Conservation (phyloP, 2,797 vertebrate genomes). For the Apogon hyalosoma region DNA sequence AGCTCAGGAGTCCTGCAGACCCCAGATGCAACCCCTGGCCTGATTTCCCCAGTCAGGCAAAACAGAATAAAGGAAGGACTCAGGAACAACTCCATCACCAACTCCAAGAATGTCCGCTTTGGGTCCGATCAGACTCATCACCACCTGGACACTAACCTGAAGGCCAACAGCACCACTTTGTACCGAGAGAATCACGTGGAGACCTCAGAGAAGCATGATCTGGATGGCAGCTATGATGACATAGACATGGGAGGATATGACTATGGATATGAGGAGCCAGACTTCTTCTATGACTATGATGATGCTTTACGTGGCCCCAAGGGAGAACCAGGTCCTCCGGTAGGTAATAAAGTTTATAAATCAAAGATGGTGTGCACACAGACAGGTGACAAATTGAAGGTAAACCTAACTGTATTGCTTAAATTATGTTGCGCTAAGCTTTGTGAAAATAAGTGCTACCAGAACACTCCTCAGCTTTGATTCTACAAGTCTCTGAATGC, state of each 20-base stretch:
- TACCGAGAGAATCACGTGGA: slow-evolving; percentile 83
- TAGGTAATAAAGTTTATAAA: slow-evolving; percentile 84
- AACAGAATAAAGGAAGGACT: slow-evolving; percentile 75
- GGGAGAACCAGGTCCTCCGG: slow-evolving; percentile 93
- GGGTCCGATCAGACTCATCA: slow-evolving; percentile 61
- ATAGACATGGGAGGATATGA: slow-evolving; percentile 86
- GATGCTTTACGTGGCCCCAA: slow-evolving; percentile 88
- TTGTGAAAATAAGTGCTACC: too few relatives aligned
- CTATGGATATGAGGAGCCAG: slow-evolving; percentile 90
- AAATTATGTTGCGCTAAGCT: too few relatives aligned
- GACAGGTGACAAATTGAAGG: neutral
- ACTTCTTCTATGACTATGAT: slow-evolving; percentile 88
- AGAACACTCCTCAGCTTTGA: too few relatives aligned
- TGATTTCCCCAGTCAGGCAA: slow-evolving; percentile 70
- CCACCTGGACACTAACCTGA: slow-evolving; percentile 73
- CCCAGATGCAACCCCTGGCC: slow-evolving; percentile 57
- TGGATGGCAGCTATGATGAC: slow-evolving; percentile 84
- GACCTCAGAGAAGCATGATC: slow-evolving; percentile 78
- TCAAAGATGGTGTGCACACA: neutral
- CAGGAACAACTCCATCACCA: slow-evolving; percentile 63
- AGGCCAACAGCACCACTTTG: slow-evolving; percentile 83
- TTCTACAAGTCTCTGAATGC: too few relatives aligned
- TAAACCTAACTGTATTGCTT: too few relatives aligned
- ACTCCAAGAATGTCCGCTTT: slow-evolving; percentile 40
- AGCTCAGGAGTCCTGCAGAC: slow-evolving; percentile 54